These are phyloP conservation scores for Cosmorhoe ocellata DNA, from an alignment of 2,888 invertebrate species.

Conservation along the genomic window DNA sequence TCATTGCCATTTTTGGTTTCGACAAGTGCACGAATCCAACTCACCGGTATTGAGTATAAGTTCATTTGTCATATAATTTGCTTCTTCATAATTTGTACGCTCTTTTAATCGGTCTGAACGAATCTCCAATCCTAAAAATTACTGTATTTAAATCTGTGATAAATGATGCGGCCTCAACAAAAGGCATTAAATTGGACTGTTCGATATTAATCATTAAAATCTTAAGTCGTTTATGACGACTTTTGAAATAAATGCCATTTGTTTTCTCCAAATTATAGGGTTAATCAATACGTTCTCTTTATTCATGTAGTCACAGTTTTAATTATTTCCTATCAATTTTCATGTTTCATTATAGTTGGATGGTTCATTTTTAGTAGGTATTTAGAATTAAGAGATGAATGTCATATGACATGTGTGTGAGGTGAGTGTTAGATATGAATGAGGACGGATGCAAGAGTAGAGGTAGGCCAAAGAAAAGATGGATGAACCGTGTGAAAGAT, in stretches of 20 bases:
- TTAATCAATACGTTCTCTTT: slow-evolving; percentile 4
- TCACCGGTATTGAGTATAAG: slow-evolving; percentile 18
- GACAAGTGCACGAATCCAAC: slow-evolving; percentile 37
- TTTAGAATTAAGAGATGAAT: no score
- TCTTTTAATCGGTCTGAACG: slow-evolving; percentile 21
- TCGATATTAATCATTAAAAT: slow-evolving; percentile 19
- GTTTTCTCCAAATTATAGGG: slow-evolving; percentile 14
- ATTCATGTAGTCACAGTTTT: slow-evolving; percentile 1
- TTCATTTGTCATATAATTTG: slow-evolving; percentile 31
- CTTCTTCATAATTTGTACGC: not conserved
- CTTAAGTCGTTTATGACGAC: slow-evolving; percentile 12
- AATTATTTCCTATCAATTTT: no score
- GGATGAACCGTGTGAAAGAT: no score
- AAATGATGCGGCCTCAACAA: slow-evolving; percentile 19
- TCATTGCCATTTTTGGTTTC: slow-evolving; percentile 50
- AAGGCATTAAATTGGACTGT: slow-evolving; percentile 22
- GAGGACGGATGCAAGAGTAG: no score
- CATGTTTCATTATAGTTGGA: no score
- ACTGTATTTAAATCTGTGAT: slow-evolving; percentile 26
- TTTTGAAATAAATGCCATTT: slow-evolving; percentile 12
- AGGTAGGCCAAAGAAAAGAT: no score
- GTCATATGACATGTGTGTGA: no score
- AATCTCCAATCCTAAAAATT: slow-evolving; percentile 33
- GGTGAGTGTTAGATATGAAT: no score
- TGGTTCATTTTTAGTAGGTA: no score